Evolutionary conservation across 2,797 vertebrate genomes (phyloP).

Genomic region (Centropyge bicolor): DNA sequence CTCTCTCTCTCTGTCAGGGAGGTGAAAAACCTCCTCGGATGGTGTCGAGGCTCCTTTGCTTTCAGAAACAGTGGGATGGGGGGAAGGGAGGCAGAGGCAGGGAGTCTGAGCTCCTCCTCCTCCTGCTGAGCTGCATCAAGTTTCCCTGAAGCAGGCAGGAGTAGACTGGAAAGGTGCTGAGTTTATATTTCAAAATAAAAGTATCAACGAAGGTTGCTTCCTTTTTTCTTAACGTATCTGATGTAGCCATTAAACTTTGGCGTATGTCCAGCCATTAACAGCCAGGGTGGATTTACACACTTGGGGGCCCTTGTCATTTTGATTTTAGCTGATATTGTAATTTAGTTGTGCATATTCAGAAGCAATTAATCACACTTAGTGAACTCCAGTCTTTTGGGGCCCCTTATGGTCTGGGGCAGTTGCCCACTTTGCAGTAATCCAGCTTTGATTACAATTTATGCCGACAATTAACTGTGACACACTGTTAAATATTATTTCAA

Average conservation of each 20-base stretch:
- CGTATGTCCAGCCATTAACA: neutral
- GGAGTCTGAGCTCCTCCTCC: slow-evolving; percentile 73
- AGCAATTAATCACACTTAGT: neutral
- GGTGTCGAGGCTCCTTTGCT: slow-evolving; percentile 70
- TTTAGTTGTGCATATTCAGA: neutral
- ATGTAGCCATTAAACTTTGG: too few relatives aligned
- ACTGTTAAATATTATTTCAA: too few relatives aligned
- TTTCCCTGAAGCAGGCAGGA: neutral
- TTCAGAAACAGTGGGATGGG: slow-evolving; percentile 73
- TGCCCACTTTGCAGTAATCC: neutral
- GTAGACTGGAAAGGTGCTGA: neutral
- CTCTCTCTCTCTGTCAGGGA: slow-evolving; percentile 46
- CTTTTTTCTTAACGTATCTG: neutral
- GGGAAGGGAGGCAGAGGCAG: slow-evolving; percentile 76
- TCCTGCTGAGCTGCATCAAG: slow-evolving; percentile 48
- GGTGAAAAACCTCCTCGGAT: slow-evolving; percentile 74
- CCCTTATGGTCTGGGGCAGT: neutral
- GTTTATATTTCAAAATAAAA: slow-evolving; percentile 68
- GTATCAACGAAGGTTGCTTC: neutral
- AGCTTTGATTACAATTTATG: neutral
- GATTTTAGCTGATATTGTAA: too few relatives aligned
- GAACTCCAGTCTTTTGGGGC: neutral
- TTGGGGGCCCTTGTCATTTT: too few relatives aligned
- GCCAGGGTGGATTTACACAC: neutral
- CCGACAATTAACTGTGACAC: neutral